Conservation (phyloP, 92 coral and sea anemone species). For the Zoanthus gigantus region DNA sequence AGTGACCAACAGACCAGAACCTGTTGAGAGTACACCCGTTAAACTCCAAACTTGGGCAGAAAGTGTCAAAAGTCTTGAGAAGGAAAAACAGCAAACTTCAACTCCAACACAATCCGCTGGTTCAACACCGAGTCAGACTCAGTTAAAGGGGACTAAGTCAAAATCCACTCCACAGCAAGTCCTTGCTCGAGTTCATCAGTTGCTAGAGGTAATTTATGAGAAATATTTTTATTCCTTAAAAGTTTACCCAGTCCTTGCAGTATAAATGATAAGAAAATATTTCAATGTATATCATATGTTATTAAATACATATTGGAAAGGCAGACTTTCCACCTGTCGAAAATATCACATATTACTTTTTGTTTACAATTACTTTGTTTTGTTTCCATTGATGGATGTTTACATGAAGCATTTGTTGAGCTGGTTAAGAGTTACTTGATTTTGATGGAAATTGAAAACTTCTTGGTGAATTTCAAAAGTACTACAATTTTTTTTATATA, state of each 20-base stretch:
- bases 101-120: conserved; percentile 38
- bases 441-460: too few relatives aligned
- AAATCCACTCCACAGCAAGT: conserved; percentile 96
- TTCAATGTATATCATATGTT: background rate
- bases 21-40: conserved; percentile 30
- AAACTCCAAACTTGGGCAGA: conserved; percentile 49
- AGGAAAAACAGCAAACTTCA: conserved; percentile 33
- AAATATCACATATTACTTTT: background rate
- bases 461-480: too few relatives aligned
- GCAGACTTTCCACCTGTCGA: conserved; percentile 14
- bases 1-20: conserved; percentile 28
- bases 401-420: too few relatives aligned
- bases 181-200: conserved; percentile 90
- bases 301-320: background rate
- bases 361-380: too few relatives aligned
- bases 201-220: conserved; percentile 73
- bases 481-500: too few relatives aligned
- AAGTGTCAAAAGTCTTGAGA: conserved; percentile 44
- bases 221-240: background rate
- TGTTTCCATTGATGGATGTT: too few relatives aligned
- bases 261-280: background rate
- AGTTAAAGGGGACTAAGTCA: conserved; percentile 32
- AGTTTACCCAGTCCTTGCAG: background rate
- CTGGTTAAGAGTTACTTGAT: too few relatives aligned
- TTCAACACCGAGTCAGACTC: conserved; percentile 40